These are phyloP conservation scores for Elmis aenea DNA, from an alignment of 2,888 invertebrate species.

Conservation along the genomic window DNA sequence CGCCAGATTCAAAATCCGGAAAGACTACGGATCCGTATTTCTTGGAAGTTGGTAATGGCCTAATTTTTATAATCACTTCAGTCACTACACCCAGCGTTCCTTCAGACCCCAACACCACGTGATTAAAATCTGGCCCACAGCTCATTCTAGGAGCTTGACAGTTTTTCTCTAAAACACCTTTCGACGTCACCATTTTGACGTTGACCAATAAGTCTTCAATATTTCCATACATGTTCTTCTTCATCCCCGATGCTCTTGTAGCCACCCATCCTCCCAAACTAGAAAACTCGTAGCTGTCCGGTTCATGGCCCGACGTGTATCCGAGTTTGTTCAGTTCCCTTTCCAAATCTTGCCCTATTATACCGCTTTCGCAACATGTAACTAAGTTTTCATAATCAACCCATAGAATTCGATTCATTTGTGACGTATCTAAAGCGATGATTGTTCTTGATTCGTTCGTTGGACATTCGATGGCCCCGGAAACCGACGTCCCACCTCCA, in stretches of 20 bases:
- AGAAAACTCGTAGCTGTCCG: conserved; percentile 97
- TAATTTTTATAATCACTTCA: conserved; percentile 75
- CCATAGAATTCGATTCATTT: conserved; percentile 95
- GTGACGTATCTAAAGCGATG: conserved; percentile 86
- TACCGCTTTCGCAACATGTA: conserved; percentile 82
- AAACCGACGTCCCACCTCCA: conserved; percentile 93
- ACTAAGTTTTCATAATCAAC: conserved; percentile 80
- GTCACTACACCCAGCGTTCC: conserved; percentile 95
- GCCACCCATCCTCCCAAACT: conserved; percentile 89
- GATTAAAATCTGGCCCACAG: conserved; percentile 94
- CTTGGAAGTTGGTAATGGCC: conserved; percentile 78
- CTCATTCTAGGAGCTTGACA: conserved; percentile 86
- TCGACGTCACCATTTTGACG: conserved; percentile 79
- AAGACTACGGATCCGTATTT: conserved; percentile 94
- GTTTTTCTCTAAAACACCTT: conserved; percentile 77
- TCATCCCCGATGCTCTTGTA: conserved; percentile 74
- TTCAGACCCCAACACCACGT: conserved; percentile 77
- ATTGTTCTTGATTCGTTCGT: conserved; percentile 72
- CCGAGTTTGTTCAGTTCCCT: conserved; percentile 72
- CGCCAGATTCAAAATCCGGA: conserved; percentile 85
- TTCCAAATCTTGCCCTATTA: conserved; percentile 93
- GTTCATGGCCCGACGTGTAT: conserved; percentile 92
- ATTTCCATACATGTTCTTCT: conserved; percentile 97
- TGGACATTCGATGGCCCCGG: conserved; percentile 83
- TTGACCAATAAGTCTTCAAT: conserved; percentile 93